Base-by-base conservation (phyloP, 2,797 vertebrate species). In the Darevskia nairensis region DNA sequence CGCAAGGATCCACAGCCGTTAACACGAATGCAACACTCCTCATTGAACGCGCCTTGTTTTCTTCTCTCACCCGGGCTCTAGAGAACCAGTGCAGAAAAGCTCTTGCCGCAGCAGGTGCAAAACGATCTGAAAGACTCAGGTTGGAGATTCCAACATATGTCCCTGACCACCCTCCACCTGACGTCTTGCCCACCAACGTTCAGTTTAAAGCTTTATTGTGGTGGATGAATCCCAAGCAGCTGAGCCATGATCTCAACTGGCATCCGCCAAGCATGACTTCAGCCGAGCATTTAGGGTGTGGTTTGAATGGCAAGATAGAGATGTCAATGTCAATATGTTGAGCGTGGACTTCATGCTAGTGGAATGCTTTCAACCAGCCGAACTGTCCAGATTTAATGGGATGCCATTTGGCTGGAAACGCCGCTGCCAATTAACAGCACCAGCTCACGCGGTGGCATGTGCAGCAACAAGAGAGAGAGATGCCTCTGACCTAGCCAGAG, bases 71-170 rank as follows among this genome's bases (percentile, higher is more conserved):
- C 2, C 19, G 27, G 32, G 35, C 66, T 27, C 64, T 25, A 41
- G 25, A 55, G 25, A 4, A 50, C 44, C 15, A 69, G 1, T 71
- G 61, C 41, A 68, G 13, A 85, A 85, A 61, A 44, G 61, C 11
- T 41, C 9, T 68, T 32, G 84, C 32, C 13, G 4, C 35, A 35
- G 10, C 9, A 79, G 69, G 17, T 50, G 29, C n/a, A 66, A 55
- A 68, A 44, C 3, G 17, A 50, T 21, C n/a, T 74, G 87, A 90
- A 86, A 91, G 81, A 72, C 41, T 66, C 75, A 55, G 61, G 82
- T 46, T 19, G 46, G 1, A 44, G 80, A 91, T 79, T 79, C 21
- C 80, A 41, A 71, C 59, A 64, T 1, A 69, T 77, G 82, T 82
- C 1, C 0, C 82, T 80, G 84, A 71, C 76, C 88, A 64, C 39